Evolutionary conservation across 2,113 vertebrate genomes (phyloP), one percentile per base, ranked within the genome.

Genomic region (Elanoides forficatus): DNA sequence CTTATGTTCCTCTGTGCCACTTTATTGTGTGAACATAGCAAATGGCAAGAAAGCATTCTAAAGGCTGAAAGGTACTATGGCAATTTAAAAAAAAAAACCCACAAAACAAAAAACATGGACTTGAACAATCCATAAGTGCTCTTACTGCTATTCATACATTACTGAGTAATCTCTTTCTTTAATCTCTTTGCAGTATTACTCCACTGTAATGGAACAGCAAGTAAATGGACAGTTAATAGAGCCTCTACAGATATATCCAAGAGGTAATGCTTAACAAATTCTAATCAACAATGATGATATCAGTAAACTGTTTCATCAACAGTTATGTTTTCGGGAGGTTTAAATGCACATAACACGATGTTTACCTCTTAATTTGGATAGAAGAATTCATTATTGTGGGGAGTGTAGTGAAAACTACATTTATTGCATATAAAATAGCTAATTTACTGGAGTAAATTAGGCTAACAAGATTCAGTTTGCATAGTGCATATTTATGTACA

Each of bases 201-300:
- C 99, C 97, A 99, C 99, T 91, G 98, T 99, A 98, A 99, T 99
- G 98, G 99, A 99, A 91, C 99, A 99, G 96, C 99, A 99, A 89
- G 98, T 99, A 97, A 99, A 99, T 96, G 99, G 99, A 95, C 98
- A 99, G 88, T 92, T 99, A 97, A 99, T 99, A 73, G 99, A 99
- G 95, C 99, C 99, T 86, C 98, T 99, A 11, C 99, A 99, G 98
- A 99, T 99, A 97, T 99, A 99, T 98, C 99, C 99, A 91, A 98
- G 98, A 98, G 98, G 98, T 99, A 98, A 98, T 65, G 96, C 97
- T 88, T 83, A 81, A 95, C 97, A 95, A 90, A 97, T 96, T 97
- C 97, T 97, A 78, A 93, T 73, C 90, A 92, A 76, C 97, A 94
- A 38, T 87, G 93, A 94, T 97, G 92, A 97, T 97, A 97, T 60